phyloP scores from a whole-genome alignment of 2,797 vertebrate genomes.

The Delichon dasypus region DNA sequence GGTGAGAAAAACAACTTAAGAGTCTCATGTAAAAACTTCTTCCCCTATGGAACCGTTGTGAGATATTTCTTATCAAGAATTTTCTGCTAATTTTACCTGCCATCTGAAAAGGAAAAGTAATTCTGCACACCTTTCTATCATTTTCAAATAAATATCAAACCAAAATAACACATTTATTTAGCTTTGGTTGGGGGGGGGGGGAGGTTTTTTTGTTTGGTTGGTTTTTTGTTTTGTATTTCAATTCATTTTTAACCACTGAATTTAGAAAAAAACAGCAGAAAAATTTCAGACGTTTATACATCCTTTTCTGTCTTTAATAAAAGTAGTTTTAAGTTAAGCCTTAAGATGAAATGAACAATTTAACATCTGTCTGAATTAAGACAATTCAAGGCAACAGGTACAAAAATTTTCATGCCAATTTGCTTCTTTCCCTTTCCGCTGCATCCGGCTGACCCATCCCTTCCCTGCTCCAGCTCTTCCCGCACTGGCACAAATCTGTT shows the following conservation, averaged over 20 bases:
- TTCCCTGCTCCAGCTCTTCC: not conserved
- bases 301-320: not conserved
- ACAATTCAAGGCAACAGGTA: not conserved
- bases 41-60: rapidly evolving
- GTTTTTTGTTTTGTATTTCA: not conserved
- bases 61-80: not conserved
- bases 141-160: not conserved
- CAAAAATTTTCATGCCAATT: not conserved
- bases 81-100: not conserved
- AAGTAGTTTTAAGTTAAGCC: not conserved
- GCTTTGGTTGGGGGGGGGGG: not conserved
- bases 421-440: not conserved
- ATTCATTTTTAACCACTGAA: not conserved
- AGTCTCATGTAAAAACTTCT: not conserved
- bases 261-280: not conserved
- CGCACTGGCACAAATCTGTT: not conserved
- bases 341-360: not conserved
- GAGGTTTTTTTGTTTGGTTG: not conserved
- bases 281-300: not conserved
- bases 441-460: not conserved
- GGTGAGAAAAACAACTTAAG: not conserved
- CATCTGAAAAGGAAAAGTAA: not conserved
- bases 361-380: not conserved
- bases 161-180: not conserved
- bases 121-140: not conserved